These are phyloP conservation scores for Argyresthia albistria DNA, from an alignment of 2,888 invertebrate species.

Conservation along the genomic window DNA sequence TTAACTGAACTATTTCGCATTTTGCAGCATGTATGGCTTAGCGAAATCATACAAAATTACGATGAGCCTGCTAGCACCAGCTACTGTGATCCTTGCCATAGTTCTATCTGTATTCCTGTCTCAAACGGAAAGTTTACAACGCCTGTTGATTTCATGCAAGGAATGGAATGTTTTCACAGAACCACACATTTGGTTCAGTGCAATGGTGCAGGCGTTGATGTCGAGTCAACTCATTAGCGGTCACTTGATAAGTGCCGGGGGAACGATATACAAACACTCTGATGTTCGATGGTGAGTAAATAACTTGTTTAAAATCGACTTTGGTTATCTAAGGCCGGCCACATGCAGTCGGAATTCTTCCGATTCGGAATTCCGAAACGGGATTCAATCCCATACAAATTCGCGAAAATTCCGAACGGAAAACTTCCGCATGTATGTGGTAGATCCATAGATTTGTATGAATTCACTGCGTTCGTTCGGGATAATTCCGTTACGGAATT, in stretches of 20 bases:
- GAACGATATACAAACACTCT: conserved; percentile 74
- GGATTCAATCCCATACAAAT: too few relatives aligned
- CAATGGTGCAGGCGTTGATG: conserved; percentile 74
- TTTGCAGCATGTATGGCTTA: conserved; percentile 62
- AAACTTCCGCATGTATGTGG: too few relatives aligned
- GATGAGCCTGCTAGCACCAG: conserved; percentile 41
- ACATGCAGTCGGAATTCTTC: too few relatives aligned
- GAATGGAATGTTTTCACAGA: conserved; percentile 45
- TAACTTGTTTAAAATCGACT: not conserved
- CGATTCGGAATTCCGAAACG: too few relatives aligned
- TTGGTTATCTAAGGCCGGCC: too few relatives aligned
- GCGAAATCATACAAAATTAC: conserved; percentile 62
- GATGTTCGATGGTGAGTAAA: conserved; percentile 75
- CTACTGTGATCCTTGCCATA: conserved; percentile 41
- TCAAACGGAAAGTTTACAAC: conserved; percentile 30
- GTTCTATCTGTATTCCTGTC: conserved; percentile 48
- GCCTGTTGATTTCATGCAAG: conserved; percentile 50
- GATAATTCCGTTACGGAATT: too few relatives aligned
- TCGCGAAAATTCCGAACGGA: too few relatives aligned
- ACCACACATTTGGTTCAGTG: conserved; percentile 74
- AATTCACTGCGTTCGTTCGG: too few relatives aligned
- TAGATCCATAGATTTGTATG: too few relatives aligned
- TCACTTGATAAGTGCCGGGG: conserved; percentile 75
- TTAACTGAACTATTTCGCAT: not conserved
- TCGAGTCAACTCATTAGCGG: conserved; percentile 77